Evolutionary conservation across 30 jellyfish, hydroid and myxozoan species (phyloP), one percentile per base, ranked within the genome.

Genomic region (Aurelia aurita): DNA sequence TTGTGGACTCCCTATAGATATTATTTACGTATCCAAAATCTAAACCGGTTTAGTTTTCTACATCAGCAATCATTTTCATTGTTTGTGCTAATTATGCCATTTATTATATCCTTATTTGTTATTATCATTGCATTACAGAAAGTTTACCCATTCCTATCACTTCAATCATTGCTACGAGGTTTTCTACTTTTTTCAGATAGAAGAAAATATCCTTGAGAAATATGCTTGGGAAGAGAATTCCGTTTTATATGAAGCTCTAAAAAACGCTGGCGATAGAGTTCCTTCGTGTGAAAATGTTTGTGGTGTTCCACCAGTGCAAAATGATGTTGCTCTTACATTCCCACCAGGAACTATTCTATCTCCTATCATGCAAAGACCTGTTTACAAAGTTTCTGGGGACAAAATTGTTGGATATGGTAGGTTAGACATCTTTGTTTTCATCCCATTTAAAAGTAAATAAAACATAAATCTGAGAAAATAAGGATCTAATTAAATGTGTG

Each of bases 201-300:
- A 95, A 54, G 99, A 95, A 60, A 87, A 65, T 55, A 79, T 89
- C 21, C 93, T 95, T 32, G 99, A 95, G 44, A 88, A 72, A 32
- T 65, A 84, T 45, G 96, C 97, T 45, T 95, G 99, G 99, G 85
- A 82, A 65, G 83, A 85, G 54, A 55, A 72, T 23, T 95, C 99
- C 29, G 95, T 97, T 8, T 60, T 95, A 14, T 79, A 82, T 63
- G 90, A 84, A 13, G 87, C 97, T 39, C 78, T 95, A 21, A 67
- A 86, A 11, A 58, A 55, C 15, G 78, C 72, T 14, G 77, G 80
- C n/a, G 35, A 75, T 70, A 54, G n/a, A 45, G 86, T 86, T 3
- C 96, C 96, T 7, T 61, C 96, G 4, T 86, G 89, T 32, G 96
- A 86, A 51, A 67, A 69, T 35, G 91, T 82, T 32, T 82, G 91